Evolutionary conservation across 2,113 vertebrate species (phyloP).

Genomic region (Ariopsis seemanni): DNA sequence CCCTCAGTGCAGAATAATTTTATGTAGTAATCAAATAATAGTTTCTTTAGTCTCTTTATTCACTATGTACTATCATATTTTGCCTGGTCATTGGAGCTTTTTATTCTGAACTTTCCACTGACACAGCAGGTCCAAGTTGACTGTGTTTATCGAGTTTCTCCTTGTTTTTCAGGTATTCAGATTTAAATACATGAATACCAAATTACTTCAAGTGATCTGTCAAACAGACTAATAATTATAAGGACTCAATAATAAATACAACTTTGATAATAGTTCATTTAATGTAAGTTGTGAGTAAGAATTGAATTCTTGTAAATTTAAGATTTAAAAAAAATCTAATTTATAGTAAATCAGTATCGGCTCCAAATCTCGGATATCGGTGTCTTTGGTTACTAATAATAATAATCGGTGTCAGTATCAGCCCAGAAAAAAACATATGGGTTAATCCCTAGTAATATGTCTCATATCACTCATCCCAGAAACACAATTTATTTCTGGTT

Average conservation of each 20-base stretch:
- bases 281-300: no score
- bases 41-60: not conserved
- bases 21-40: not conserved
- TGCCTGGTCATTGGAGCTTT: not conserved
- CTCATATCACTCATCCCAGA: not conserved
- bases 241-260: no score
- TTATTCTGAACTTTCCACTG: not conserved
- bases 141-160: not conserved
- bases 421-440: no score
- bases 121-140: not conserved
- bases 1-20: not conserved
- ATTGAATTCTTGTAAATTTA: no score
- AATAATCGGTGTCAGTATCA: no score
- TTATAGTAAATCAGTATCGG: no score
- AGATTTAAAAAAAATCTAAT: no score
- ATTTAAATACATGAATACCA: not conserved
- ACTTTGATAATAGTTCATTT: no score
- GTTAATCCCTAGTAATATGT: not conserved
- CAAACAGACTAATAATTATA: no score
- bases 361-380: no score
- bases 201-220: not conserved
- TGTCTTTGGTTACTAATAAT: no score
- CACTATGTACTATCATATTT: not conserved
- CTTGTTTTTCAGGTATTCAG: not conserved
- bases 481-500: not conserved